Conservation (phyloP, 2,888 invertebrate species). For the Hybos culiciformis region DNA sequence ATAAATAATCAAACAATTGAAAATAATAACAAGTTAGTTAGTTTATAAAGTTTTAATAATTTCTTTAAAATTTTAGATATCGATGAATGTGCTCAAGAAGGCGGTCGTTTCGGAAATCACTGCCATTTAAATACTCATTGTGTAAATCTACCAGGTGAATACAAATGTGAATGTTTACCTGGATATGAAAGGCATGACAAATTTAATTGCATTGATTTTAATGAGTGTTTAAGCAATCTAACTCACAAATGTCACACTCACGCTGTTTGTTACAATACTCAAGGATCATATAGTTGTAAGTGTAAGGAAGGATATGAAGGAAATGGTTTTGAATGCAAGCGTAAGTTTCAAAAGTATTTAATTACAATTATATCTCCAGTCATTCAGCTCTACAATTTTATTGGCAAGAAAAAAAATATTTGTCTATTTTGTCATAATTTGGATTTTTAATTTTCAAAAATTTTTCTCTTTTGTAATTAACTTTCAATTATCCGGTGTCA, state of each 20-base stretch:
- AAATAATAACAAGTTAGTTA: too few species aligned
- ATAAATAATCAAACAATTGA: too few species aligned
- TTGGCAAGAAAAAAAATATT: too few species aligned
- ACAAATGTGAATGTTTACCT: conserved; percentile 69
- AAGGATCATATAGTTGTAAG: conserved; percentile 65
- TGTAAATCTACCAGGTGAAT: conserved; percentile 68
- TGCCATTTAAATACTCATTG: conserved; percentile 74
- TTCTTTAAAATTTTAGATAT: conserved; percentile 45
- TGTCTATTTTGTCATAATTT: too few species aligned
- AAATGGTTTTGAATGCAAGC: conserved; percentile 64
- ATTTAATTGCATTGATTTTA: conserved; percentile 66
- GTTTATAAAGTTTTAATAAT: too few species aligned
- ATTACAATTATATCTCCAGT: too few species aligned
- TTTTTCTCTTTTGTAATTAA: too few species aligned
- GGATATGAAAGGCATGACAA: conserved; percentile 65
- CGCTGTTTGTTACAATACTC: conserved; percentile 68
- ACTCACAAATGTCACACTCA: conserved; percentile 60
- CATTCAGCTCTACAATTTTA: too few species aligned
- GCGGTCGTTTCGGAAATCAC: conserved; percentile 67
- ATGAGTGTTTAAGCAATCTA: conserved; percentile 56
- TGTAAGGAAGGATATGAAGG: conserved; percentile 60
- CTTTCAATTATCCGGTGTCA: too few species aligned
- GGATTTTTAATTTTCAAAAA: too few species aligned
- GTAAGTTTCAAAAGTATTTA: too few species aligned
- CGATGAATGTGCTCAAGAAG: conserved; percentile 69